Conservation (phyloP, 2,113 vertebrate species). For the Vanacampus margaritifer region DNA sequence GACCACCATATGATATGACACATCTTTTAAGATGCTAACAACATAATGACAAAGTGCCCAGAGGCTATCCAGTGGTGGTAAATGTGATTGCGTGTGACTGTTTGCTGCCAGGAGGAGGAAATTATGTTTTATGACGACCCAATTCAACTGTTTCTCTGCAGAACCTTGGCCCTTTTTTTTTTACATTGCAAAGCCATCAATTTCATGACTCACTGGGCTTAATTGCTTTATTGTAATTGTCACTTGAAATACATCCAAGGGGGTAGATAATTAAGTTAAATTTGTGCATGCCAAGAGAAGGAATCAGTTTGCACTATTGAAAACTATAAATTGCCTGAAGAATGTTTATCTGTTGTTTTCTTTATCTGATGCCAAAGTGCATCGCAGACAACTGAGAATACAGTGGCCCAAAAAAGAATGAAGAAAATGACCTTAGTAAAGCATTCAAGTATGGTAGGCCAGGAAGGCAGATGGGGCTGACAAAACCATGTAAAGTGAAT, state of each 20-base stretch:
- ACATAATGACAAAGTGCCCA: background rate
- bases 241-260: slow-evolving; percentile 55
- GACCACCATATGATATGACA: too few species aligned
- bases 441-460: background rate
- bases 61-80: background rate
- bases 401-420: background rate
- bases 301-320: slow-evolving; percentile 29
- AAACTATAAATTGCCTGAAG: slow-evolving; percentile 4
- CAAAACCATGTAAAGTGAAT: background rate
- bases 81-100: slow-evolving; percentile 1
- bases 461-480: background rate
- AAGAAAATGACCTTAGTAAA: background rate
- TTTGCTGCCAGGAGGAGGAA: slow-evolving; percentile 4
- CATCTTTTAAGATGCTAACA: background rate
- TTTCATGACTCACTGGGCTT: slow-evolving; percentile 64
- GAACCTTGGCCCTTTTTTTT: slow-evolving; percentile 25
- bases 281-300: slow-evolving; percentile 38
- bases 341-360: background rate
- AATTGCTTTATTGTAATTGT: slow-evolving; percentile 61
- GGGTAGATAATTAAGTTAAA: slow-evolving; percentile 49
- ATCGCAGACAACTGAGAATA: background rate
- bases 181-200: slow-evolving; percentile 54
- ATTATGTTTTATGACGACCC: slow-evolving; percentile 16
- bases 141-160: slow-evolving; percentile 11
- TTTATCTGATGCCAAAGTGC: background rate